A percentile compares a stretch with the other conserved stretches of the same genome.
Evolutionary conservation across 1,140 invertebrate genomes (phyloP).

Genomic region (Penaeus vannamei): DNA sequence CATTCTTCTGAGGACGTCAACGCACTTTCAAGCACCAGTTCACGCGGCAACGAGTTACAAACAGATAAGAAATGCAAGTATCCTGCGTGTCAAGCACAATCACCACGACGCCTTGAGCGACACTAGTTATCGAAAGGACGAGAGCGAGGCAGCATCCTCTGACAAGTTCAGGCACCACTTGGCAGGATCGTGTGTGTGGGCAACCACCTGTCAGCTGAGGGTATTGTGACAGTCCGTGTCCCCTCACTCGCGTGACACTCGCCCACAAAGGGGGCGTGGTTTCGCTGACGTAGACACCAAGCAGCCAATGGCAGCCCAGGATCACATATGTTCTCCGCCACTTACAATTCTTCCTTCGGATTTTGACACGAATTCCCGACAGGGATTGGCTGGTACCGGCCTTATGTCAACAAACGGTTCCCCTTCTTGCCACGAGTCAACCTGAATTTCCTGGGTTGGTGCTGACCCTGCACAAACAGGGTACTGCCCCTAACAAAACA

Average conservation of each 20-base stretch:
- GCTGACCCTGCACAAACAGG: background rate
- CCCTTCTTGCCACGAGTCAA: slow-evolving; percentile 14
- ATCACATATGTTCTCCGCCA: background rate
- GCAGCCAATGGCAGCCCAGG: background rate
- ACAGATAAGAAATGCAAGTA: no score
- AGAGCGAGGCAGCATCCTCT: slow-evolving; percentile 16
- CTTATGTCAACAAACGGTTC: slow-evolving; percentile 16
- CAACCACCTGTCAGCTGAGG: slow-evolving; percentile 21
- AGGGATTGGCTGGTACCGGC: background rate
- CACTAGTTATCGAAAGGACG: background rate
- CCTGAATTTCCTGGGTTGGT: slow-evolving; percentile 1
- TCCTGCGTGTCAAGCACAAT: no score
- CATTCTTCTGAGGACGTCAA: no score
- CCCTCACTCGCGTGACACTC: slow-evolving; percentile 17
- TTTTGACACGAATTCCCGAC: background rate
- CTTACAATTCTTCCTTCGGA: background rate
- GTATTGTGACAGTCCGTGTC: slow-evolving; percentile 11
- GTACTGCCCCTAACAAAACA: slow-evolving; percentile 3
- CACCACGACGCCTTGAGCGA: no score
- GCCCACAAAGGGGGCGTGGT: background rate
- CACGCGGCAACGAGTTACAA: no score
- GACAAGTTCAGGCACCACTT: background rate
- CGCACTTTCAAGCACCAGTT: no score
- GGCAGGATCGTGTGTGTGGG: slow-evolving; percentile 10
- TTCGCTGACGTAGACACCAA: background rate